These are phyloP conservation scores for Ericerus pela DNA, from an alignment of 1,140 invertebrate species.

Conservation along the genomic window DNA sequence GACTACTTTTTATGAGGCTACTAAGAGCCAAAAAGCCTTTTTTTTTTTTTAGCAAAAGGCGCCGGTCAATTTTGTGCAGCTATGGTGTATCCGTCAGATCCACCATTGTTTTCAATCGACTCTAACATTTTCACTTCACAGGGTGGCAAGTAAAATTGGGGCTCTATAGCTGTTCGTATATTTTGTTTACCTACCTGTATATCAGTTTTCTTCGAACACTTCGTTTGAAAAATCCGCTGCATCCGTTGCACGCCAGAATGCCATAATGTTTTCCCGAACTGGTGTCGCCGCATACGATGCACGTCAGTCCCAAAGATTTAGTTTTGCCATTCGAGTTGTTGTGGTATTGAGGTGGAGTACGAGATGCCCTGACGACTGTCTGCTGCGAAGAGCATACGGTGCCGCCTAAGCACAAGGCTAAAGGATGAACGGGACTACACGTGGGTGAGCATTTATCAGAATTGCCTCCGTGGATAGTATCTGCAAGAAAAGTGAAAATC, in stretches of 20 bases:
- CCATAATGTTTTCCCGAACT: slow-evolving; percentile 96
- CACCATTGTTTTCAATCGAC: too few relatives aligned
- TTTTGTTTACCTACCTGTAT: slow-evolving; percentile 66
- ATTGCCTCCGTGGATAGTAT: background rate
- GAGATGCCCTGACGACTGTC: slow-evolving; percentile 23
- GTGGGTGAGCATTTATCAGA: slow-evolving; percentile 3
- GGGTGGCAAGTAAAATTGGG: too few relatives aligned
- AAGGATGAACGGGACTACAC: slow-evolving; percentile 4
- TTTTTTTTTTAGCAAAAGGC: too few relatives aligned
- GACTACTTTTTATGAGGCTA: too few relatives aligned
- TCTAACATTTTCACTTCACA: too few relatives aligned
- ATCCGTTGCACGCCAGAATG: slow-evolving; percentile 97
- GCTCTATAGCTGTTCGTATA: too few relatives aligned
- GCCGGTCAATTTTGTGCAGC: too few relatives aligned
- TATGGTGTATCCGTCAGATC: too few relatives aligned
- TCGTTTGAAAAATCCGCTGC: slow-evolving; percentile 96
- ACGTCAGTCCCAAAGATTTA: slow-evolving; percentile 49
- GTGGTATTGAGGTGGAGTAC: slow-evolving; percentile 20
- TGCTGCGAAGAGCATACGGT: slow-evolving; percentile 17
- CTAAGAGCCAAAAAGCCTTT: too few relatives aligned
- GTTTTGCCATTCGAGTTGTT: slow-evolving; percentile 19
- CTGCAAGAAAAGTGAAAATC: background rate
- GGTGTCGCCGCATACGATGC: slow-evolving; percentile 92
- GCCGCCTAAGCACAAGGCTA: slow-evolving; percentile 13
- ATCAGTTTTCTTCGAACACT: slow-evolving; percentile 92